phyloP scores from a whole-genome alignment of 92 coral and sea anemone genomes.

The Pocillopora grandis region DNA sequence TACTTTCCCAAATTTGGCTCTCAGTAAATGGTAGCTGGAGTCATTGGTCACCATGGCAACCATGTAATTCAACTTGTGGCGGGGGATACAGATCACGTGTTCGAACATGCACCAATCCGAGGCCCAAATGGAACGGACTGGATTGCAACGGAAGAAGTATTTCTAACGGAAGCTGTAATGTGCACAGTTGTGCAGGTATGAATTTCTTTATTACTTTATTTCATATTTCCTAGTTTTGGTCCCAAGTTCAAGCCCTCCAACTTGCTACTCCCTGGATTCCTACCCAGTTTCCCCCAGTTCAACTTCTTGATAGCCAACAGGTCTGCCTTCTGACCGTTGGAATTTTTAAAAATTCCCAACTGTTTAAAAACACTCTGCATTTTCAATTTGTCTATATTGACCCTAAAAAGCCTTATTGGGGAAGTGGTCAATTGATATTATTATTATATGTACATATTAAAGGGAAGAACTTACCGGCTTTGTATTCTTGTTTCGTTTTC shows the following conservation, averaged over 20 bases:
- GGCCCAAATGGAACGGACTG: conserved; percentile 11
- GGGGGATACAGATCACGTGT: background rate
- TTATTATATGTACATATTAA: no score
- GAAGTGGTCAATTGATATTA: no score
- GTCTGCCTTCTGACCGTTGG: no score
- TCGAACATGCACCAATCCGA: conserved; percentile 8
- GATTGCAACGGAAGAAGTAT: background rate
- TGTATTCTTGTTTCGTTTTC: background rate
- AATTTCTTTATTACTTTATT: background rate
- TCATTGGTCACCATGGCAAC: conserved; percentile 18
- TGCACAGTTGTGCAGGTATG: background rate
- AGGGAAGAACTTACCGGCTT: background rate
- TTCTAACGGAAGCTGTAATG: background rate
- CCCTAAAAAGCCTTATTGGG: no score
- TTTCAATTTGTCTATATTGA: no score
- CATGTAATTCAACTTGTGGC: conserved; percentile 11
- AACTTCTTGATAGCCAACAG: no score
- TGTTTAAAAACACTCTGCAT: no score
- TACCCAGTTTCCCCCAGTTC: no score
- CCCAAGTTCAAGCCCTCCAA: background rate
- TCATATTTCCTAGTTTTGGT: background rate
- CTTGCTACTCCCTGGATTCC: no score
- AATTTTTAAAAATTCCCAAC: no score
- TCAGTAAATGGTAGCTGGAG: conserved; percentile 16
- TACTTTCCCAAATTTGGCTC: background rate